Percentiles rank a stretch among this genome's conserved stretches.
Conservation (phyloP, 2,888 invertebrate genomes). For the Anoncus sp. region DNA sequence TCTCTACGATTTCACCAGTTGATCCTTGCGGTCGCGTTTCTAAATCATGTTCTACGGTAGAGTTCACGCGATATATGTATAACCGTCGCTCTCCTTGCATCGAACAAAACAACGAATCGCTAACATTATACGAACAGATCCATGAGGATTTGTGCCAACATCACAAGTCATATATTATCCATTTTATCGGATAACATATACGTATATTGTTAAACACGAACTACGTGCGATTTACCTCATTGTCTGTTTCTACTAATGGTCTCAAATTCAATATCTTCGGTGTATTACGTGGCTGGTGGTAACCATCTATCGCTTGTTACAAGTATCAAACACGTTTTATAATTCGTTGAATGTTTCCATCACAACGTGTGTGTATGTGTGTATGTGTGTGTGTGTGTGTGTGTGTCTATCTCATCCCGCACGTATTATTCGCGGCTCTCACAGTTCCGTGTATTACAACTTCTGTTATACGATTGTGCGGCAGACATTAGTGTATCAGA, state of each 20-base stretch:
- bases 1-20: slow-evolving; percentile 50
- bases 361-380: too few relatives aligned
- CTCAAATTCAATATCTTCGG: slow-evolving; percentile 40
- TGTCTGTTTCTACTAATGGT: slow-evolving; percentile 77
- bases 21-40: slow-evolving; percentile 66
- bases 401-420: slow-evolving; percentile 27
- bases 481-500: slow-evolving; percentile 13
- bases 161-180: slow-evolving; percentile 32
- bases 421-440: slow-evolving; percentile 50
- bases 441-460: slow-evolving; percentile 50
- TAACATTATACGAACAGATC: slow-evolving; percentile 41
- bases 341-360: slow-evolving; percentile 44
- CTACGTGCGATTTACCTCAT: slow-evolving; percentile 63
- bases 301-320: slow-evolving; percentile 1
- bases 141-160: slow-evolving; percentile 28
- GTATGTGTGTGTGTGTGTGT: slow-evolving; percentile 1
- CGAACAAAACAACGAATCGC: slow-evolving; percentile 21
- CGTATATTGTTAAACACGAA: slow-evolving; percentile 61
- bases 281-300: slow-evolving; percentile 16
- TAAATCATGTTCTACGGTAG: slow-evolving; percentile 70
- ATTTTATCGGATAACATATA: slow-evolving; percentile 44
- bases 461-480: slow-evolving; percentile 17
- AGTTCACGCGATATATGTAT: slow-evolving; percentile 48
- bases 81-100: slow-evolving; percentile 3
- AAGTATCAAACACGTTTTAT: slow-evolving; percentile 50